Percentiles rank a stretch among this genome's conserved stretches.
phyloP scores from a whole-genome alignment of 2,113 vertebrate genomes.

The Neoarius graeffei region DNA sequence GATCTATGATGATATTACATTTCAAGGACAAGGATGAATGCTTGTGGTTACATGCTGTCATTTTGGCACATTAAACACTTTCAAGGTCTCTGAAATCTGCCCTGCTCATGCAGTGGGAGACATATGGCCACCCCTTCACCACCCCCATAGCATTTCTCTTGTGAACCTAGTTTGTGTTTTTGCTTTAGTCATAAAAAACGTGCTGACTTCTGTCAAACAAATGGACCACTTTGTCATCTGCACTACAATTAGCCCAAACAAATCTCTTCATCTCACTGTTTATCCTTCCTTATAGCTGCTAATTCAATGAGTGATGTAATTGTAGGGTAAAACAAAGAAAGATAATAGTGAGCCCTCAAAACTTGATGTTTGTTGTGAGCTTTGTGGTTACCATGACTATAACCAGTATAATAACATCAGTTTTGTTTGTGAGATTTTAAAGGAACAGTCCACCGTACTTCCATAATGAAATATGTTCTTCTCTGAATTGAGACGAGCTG shows the following conservation, averaged over 20 bases:
- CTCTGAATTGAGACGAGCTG: no score
- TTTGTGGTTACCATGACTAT: slow-evolving; percentile 51
- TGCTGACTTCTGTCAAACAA: slow-evolving; percentile 55
- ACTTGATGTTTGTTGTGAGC: slow-evolving; percentile 39
- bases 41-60: slow-evolving; percentile 58
- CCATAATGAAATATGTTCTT: no score
- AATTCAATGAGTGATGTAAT: slow-evolving; percentile 43
- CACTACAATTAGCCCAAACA: slow-evolving; percentile 64
- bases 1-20: slow-evolving; percentile 56
- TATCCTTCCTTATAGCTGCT: slow-evolving; percentile 54
- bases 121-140: not conserved
- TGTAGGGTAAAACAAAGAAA: slow-evolving; percentile 40
- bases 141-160: slow-evolving; percentile 18
- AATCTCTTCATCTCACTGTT: slow-evolving; percentile 55
- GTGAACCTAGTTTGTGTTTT: slow-evolving; percentile 41
- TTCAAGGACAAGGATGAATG: slow-evolving; percentile 59
- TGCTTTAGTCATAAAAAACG: slow-evolving; percentile 32
- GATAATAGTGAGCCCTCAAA: slow-evolving; percentile 12
- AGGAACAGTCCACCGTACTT: no score
- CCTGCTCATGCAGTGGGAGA: not conserved
- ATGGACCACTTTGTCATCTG: slow-evolving; percentile 57
- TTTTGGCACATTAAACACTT: slow-evolving; percentile 55
- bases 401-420: slow-evolving; percentile 52
- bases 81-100: slow-evolving; percentile 4
- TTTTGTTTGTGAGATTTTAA: slow-evolving; percentile 57